phyloP scores from a whole-genome alignment of 1,140 invertebrate species.

The Muscidifurax raptorellus region DNA sequence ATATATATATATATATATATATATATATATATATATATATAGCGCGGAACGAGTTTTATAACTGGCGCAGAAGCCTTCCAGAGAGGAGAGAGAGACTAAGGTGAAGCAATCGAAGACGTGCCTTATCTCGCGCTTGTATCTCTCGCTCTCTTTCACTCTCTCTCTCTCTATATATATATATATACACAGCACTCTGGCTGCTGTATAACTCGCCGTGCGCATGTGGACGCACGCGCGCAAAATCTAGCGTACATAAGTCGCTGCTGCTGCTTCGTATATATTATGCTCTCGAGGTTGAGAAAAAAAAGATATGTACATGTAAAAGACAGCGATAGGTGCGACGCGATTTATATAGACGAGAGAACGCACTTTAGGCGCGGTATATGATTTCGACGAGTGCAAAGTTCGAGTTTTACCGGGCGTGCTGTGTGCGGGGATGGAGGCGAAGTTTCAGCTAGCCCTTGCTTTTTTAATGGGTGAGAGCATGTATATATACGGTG shows the following conservation, averaged over 20 bases:
- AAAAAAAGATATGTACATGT: not conserved
- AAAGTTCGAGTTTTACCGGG: constrained; percentile 10
- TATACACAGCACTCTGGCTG: not conserved
- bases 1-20: no score
- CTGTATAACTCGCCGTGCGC: constrained; percentile 39
- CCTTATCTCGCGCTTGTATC: constrained; percentile 64
- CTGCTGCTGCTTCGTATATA: no score
- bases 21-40: no score
- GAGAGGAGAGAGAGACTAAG: constrained; percentile 47
- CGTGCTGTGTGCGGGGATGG: no score
- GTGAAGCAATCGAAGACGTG: constrained; percentile 69
- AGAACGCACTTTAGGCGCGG: constrained; percentile 42
- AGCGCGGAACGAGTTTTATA: constrained; percentile 45
- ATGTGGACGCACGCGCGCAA: constrained; percentile 47
- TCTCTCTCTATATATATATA: not conserved
- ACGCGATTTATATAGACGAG: constrained; percentile 40
- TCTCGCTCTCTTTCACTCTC: constrained; percentile 50
- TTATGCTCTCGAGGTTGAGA: not conserved
- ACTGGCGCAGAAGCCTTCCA: constrained; percentile 7
- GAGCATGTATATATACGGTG: no score
- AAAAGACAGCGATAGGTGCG: not conserved
- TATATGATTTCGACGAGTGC: constrained; percentile 35
- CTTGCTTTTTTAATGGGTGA: not conserved
- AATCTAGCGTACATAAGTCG: constrained; percentile 39
- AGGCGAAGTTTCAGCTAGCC: no score